These are phyloP conservation scores for Myiagra hebetior DNA, from an alignment of 2,113 vertebrate genomes.

Conservation along the genomic window DNA sequence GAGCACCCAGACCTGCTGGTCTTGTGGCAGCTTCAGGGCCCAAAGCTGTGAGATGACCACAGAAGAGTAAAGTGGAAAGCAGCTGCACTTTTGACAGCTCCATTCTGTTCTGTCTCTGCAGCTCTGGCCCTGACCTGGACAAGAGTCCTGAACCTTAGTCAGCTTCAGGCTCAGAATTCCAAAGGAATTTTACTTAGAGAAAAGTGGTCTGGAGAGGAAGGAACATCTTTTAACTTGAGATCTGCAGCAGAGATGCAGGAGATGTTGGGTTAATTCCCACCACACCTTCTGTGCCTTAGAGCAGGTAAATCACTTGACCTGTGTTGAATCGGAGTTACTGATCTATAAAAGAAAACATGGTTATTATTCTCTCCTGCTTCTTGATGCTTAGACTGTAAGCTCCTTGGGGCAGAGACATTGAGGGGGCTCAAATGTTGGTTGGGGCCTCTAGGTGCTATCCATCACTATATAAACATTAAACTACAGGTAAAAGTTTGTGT, in stretches of 20 bases:
- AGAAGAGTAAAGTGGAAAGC: not conserved
- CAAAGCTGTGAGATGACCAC: not conserved
- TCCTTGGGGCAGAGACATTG: slow-evolving; percentile 54
- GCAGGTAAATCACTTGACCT: slow-evolving; percentile 6
- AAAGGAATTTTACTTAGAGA: not conserved
- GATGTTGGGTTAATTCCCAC: not conserved
- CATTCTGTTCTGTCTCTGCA: not conserved
- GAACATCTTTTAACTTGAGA: not conserved
- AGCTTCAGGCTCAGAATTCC: not conserved
- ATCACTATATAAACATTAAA: slow-evolving; percentile 60
- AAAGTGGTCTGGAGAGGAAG: not conserved
- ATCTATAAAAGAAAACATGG: not conserved
- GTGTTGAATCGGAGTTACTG: not conserved
- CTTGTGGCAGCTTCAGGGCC: not conserved
- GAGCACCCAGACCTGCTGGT: not conserved
- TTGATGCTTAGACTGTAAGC: slow-evolving; percentile 60
- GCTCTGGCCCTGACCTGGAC: not conserved
- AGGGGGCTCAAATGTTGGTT: slow-evolving; percentile 28
- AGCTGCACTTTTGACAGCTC: not conserved
- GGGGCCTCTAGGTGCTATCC: slow-evolving; percentile 56
- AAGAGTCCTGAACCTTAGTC: not conserved
- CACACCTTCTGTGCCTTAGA: not conserved
- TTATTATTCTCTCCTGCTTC: not conserved
- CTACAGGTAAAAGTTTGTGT: slow-evolving; percentile 49
- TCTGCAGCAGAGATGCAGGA: not conserved